Percentiles rank a stretch among this genome's conserved stretches.
These are phyloP conservation scores for Drosophila vallismaia DNA, from an alignment of 2,888 invertebrate species.

Conservation along the genomic window DNA sequence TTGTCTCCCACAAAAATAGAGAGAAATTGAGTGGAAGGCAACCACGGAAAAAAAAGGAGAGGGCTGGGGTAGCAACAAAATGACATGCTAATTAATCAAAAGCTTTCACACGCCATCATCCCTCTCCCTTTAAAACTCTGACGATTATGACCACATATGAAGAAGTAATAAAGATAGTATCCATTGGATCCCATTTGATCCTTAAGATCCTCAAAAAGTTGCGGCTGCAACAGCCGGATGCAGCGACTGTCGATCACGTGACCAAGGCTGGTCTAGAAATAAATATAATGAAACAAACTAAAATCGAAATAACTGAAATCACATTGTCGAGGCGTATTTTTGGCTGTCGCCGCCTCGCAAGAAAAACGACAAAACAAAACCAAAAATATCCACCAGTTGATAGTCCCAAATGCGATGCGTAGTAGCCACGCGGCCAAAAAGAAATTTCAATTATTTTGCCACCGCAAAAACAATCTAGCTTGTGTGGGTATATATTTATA, in stretches of 20 bases:
- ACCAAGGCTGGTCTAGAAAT: slow-evolving; percentile 37
- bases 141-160: slow-evolving; percentile 36
- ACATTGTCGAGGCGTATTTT: slow-evolving; percentile 56
- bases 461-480: slow-evolving; percentile 26
- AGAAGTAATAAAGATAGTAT: slow-evolving; percentile 19
- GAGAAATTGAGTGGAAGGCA: neutral
- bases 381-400: slow-evolving; percentile 35
- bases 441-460: slow-evolving; percentile 50
- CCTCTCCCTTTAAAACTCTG: neutral
- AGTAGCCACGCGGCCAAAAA: slow-evolving; percentile 58
- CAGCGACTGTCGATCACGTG: slow-evolving; percentile 33
- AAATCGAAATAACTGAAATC: slow-evolving; percentile 26
- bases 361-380: slow-evolving; percentile 29
- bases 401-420: slow-evolving; percentile 65
- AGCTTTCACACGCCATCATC: slow-evolving; percentile 16
- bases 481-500: slow-evolving; percentile 23
- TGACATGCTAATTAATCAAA: slow-evolving; percentile 36
- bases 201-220: slow-evolving; percentile 3
- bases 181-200: neutral
- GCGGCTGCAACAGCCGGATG: slow-evolving; percentile 18
- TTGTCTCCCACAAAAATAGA: slow-evolving; percentile 17
- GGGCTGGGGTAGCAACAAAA: slow-evolving; percentile 31
- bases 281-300: slow-evolving; percentile 7
- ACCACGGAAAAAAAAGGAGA: neutral
- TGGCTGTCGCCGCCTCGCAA: slow-evolving; percentile 46